These are phyloP conservation scores for Tiliacea aurago DNA, from an alignment of 2,888 invertebrate genomes.

Conservation along the genomic window DNA sequence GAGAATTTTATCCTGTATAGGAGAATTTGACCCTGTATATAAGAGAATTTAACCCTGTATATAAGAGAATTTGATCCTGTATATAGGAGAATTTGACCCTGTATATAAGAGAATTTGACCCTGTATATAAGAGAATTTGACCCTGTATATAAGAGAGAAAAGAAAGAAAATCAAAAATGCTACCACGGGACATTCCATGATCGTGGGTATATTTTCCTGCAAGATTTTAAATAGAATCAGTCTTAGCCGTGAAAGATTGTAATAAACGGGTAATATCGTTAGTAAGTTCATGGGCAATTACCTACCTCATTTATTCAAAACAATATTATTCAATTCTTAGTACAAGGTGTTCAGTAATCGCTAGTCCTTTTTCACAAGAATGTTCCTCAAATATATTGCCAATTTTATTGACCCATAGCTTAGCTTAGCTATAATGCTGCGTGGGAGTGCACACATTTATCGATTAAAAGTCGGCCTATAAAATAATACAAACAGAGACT, in stretches of 20 bases:
- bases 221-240: not conserved
- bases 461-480: slow-evolving; percentile 57
- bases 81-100: no score
- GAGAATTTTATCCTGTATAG: no score
- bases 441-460: slow-evolving; percentile 58
- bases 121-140: no score
- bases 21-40: no score
- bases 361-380: not conserved
- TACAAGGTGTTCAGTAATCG: not conserved
- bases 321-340: not conserved
- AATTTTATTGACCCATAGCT: slow-evolving; percentile 42
- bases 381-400: slow-evolving; percentile 7
- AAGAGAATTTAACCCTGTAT: no score
- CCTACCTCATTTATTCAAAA: not conserved
- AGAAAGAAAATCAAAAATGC: no score
- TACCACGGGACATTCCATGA: no score
- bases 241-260: not conserved
- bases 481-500: slow-evolving; percentile 43
- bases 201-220: no score
- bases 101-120: no score
- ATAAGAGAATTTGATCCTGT: no score
- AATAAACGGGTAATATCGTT: not conserved
- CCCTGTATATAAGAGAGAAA: no score
- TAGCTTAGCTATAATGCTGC: slow-evolving; percentile 15
- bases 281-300: not conserved